Base-by-base conservation (phyloP, 35 echinoderm and acorn worm species). In the Acanthaster planci region DNA sequence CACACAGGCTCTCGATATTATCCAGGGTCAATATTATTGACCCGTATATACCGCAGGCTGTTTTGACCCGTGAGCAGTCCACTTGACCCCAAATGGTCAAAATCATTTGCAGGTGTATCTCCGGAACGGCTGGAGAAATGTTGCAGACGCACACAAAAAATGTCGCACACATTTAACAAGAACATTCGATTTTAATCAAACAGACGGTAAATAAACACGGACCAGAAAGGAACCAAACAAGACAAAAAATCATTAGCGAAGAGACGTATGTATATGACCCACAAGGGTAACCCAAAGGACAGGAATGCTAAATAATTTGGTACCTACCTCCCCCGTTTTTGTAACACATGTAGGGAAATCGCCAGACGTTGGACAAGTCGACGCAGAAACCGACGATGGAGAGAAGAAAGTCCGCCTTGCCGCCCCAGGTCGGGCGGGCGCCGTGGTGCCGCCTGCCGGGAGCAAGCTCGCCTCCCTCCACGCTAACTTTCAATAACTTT, bases 251-350 rank as follows among this genome's bases (percentile, higher is more conserved):
- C 38, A 55, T 54, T 56, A 82, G 23, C 12, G 17, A 1, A 12
- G 40, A 51, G 53, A 56, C 26, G 32, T 21, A 82, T 8, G 17
- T 21, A 39, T 50, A 50, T 55, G 37, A 36, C 40, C 47, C 50
- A 7, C 12, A 0, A 55, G 52, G 23, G n/a, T 29, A 7, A n/a
- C 26, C 0, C 19, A 18, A 18, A 30, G 40, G 27, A 9, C 27
- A 7, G 8, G 21, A 5, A 35, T 39, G 16, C 55, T 51, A 54
- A 55, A 50, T 82, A 57, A 52, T 82, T 82, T n/a, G 30, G 53
- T 17, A n/a, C 56, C 94, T 86, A 97, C 95, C 95, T 51, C 95
- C 95, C 6, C 95, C 95, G 90, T 97, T 97, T 90, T 93, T 93
- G 44, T 93, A 97, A 83, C 95, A 97, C 80, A 97, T 90, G 77